Conservation (phyloP, 2,113 vertebrate genomes). For the Oreotrochilus melanogaster region DNA sequence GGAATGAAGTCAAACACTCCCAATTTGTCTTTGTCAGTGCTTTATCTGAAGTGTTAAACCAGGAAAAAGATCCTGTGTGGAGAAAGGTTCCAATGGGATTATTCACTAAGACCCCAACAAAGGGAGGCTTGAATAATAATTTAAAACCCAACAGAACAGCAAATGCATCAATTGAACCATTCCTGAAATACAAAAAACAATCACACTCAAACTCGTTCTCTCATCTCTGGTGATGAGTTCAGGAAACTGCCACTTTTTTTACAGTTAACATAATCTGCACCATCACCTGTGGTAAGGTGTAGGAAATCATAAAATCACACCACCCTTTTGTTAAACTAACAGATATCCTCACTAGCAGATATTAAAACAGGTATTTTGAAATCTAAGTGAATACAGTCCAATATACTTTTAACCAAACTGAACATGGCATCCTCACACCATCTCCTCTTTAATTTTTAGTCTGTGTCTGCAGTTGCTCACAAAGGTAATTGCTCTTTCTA, state of each 20-base stretch:
- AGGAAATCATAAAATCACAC: not conserved
- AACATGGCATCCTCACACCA: not conserved
- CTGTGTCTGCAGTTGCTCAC: not conserved
- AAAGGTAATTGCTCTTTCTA: not conserved
- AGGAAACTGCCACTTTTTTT: not conserved
- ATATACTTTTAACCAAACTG: not conserved
- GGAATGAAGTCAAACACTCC: not conserved
- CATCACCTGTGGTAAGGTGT: not conserved
- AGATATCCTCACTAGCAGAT: not conserved
- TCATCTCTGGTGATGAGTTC: not conserved
- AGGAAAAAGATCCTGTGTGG: not conserved
- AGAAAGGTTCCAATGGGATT: not conserved
- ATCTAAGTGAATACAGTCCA: not conserved
- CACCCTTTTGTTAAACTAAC: not conserved
- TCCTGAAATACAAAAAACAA: not conserved
- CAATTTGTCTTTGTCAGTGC: not conserved
- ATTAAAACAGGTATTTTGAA: not conserved
- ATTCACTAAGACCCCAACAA: not conserved
- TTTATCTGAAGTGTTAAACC: not conserved
- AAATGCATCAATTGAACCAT: not conserved
- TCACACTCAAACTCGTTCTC: not conserved
- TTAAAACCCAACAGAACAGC: not conserved
- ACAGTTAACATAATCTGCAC: not conserved
- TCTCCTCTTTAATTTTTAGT: not conserved
- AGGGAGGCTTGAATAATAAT: not conserved